Conservation (phyloP, 2,888 invertebrate genomes). For the Rhingia rostrata region DNA sequence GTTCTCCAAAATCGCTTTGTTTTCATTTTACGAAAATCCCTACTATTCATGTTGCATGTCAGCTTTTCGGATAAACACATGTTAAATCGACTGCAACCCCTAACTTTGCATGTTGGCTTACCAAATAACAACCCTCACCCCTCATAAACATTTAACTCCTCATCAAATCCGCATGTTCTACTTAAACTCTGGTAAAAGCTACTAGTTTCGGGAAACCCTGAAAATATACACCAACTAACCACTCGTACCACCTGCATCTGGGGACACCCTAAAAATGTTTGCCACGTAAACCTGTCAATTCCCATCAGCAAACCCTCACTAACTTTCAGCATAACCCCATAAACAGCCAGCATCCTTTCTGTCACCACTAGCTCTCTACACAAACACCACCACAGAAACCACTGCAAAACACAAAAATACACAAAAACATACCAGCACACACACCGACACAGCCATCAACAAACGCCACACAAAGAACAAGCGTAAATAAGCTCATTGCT, state of each 20-base stretch:
- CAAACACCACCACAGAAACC: not conserved
- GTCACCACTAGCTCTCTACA: constrained; percentile 25
- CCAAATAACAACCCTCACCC: no score
- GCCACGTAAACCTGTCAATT: constrained; percentile 57
- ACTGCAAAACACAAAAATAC: not conserved
- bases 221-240: constrained; percentile 6
- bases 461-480: constrained; percentile 50
- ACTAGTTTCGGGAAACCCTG: no score
- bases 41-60: no score
- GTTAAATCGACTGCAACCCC: no score
- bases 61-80: no score
- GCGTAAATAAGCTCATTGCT: constrained; percentile 67
- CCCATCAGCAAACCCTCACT: constrained; percentile 36
- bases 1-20: no score
- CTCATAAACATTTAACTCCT: no score
- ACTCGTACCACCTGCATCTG: constrained; percentile 28
- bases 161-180: no score
- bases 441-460: not conserved
- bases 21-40: no score
- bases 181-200: no score
- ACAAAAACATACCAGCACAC: constrained; percentile 27
- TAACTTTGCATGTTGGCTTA: no score
- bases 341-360: constrained; percentile 27
- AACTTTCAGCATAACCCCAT: constrained; percentile 35
- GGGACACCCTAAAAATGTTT: constrained; percentile 42